phyloP scores from a whole-genome alignment of 2,888 invertebrate genomes.

The Morpho helenor region DNA sequence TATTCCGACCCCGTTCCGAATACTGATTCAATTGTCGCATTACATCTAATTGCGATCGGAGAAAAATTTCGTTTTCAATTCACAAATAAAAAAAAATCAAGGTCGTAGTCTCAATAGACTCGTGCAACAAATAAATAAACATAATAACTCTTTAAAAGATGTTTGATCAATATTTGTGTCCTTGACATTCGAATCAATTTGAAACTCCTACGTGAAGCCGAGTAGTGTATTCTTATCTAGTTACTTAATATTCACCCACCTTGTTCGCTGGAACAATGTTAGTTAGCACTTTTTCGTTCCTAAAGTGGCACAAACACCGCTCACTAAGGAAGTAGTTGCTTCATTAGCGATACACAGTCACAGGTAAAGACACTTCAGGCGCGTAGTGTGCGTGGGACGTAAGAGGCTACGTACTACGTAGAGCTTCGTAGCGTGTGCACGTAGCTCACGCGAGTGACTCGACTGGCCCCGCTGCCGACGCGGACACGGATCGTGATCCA shows the following conservation, averaged over 20 bases:
- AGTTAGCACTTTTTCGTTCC: constrained; percentile 32
- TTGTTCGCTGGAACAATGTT: constrained; percentile 32
- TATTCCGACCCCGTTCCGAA: constrained; percentile 52
- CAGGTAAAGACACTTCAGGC: constrained; percentile 28
- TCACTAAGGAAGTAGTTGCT: constrained; percentile 37
- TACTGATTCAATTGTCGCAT: constrained; percentile 52
- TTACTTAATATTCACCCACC: constrained; percentile 61
- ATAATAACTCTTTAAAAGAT: constrained; percentile 23
- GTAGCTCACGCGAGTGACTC: constrained; percentile 63
- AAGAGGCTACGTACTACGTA: constrained; percentile 48
- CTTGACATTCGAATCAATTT: constrained; percentile 61
- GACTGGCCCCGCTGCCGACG: constrained; percentile 59
- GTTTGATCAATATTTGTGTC: constrained; percentile 69
- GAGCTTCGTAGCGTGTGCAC: constrained; percentile 54
- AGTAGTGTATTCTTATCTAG: constrained; percentile 40
- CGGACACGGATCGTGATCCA: constrained; percentile 54
- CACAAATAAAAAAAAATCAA: constrained; percentile 25
- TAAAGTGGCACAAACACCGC: constrained; percentile 38
- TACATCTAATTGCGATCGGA: constrained; percentile 34
- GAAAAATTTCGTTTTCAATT: neutral
- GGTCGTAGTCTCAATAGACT: constrained; percentile 19
- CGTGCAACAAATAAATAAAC: constrained; percentile 9
- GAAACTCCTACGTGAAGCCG: constrained; percentile 24
- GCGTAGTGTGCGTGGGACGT: constrained; percentile 41
- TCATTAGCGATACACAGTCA: constrained; percentile 37